Evolutionary conservation across 1,140 invertebrate species (phyloP).

Genomic region (Globodera ellingtonae): DNA sequence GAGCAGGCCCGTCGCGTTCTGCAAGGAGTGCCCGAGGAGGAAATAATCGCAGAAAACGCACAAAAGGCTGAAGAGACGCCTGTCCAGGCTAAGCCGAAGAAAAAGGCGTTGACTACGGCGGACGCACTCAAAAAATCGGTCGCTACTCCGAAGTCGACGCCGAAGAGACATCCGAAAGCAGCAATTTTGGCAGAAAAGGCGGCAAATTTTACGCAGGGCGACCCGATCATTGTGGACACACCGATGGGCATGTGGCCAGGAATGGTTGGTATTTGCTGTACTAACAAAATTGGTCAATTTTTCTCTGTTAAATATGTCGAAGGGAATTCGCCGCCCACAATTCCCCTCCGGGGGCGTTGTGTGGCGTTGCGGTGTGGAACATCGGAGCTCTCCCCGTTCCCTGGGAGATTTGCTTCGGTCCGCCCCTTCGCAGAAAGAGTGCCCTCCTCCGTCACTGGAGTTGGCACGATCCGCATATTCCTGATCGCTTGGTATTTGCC

Average conservation of each 20-base stretch:
- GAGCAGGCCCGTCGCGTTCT: constrained; percentile 19
- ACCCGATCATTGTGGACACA: constrained; percentile 27
- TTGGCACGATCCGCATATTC: background rate
- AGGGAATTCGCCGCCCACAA: background rate
- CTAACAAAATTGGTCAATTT: background rate
- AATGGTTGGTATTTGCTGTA: background rate
- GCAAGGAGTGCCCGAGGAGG: constrained; percentile 13
- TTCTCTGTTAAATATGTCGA: background rate
- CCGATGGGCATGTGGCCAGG: constrained; percentile 29
- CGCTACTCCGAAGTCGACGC: constrained; percentile 6
- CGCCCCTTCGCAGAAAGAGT: background rate
- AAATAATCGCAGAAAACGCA: constrained; percentile 21
- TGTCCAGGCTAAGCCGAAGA: background rate
- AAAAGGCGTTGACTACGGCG: constrained; percentile 10
- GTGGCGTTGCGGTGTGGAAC: background rate
- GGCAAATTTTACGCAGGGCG: background rate
- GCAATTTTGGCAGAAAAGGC: background rate
- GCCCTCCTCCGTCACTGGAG: background rate
- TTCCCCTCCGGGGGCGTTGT: background rate
- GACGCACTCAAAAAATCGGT: background rate
- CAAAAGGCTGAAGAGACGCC: constrained; percentile 3
- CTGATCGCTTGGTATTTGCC: background rate
- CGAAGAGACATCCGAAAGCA: background rate
- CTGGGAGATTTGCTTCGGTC: background rate
- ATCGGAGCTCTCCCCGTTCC: background rate